These are phyloP conservation scores for Xestoiulus laeticollis DNA, from an alignment of 2,888 invertebrate species.

Conservation along the genomic window DNA sequence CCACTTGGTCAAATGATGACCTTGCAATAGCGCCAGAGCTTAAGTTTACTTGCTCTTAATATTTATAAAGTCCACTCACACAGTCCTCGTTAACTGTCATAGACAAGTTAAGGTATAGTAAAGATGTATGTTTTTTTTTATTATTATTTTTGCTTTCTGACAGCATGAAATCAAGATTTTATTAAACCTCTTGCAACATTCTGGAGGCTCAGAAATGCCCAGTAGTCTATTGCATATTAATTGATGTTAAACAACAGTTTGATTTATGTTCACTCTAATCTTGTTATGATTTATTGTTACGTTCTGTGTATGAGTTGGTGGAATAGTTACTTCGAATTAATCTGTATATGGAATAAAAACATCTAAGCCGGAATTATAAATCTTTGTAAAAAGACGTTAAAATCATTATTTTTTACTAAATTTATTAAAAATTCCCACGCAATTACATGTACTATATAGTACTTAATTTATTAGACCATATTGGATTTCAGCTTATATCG, in stretches of 20 bases:
- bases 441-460: not conserved
- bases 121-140: not conserved
- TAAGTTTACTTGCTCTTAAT: not conserved
- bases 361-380: not conserved
- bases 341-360: not conserved
- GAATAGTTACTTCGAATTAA: not conserved
- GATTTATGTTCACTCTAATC: not conserved
- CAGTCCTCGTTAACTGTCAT: constrained; percentile 14
- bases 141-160: not conserved
- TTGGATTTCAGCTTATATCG: not conserved
- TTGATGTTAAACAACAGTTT: not conserved
- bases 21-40: not conserved
- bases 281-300: not conserved
- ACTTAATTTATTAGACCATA: not conserved
- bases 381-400: not conserved
- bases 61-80: constrained; percentile 36
- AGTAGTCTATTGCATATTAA: not conserved
- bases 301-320: not conserved
- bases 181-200: not conserved
- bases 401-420: not conserved
- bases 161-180: not conserved
- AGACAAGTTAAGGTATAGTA: not conserved
- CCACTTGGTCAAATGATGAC: constrained; percentile 1
- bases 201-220: not conserved
- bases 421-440: not conserved